Conservation (phyloP, 2,888 invertebrate genomes). For the Callosobruchus maculatus region DNA sequence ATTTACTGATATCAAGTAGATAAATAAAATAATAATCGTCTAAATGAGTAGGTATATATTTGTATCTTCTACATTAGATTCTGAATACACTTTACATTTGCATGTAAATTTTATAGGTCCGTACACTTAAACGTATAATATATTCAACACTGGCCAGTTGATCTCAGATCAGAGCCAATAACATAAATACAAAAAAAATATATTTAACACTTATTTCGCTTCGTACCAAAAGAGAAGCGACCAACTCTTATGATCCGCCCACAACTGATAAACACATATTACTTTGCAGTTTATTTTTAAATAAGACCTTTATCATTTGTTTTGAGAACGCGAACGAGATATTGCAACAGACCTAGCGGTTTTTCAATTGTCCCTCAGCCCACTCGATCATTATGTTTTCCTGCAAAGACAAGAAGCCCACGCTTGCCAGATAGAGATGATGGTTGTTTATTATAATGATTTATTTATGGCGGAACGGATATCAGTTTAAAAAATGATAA, state of each 20-base stretch:
- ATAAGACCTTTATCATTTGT: not conserved
- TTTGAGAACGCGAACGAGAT: not conserved
- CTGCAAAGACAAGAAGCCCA: not conserved
- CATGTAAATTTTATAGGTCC: not conserved
- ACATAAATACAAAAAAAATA: no score
- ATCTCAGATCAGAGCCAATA: no score
- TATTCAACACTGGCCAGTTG: no score
- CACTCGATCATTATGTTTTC: not conserved
- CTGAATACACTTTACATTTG: not conserved
- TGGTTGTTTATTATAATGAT: not conserved
- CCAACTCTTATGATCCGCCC: not conserved
- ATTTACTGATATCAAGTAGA: no score
- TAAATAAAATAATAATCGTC: no score
- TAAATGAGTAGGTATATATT: no score
- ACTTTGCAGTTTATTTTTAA: not conserved
- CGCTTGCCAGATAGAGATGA: not conserved
- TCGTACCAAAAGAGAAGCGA: not conserved
- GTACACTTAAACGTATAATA: no score
- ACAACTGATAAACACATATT: not conserved
- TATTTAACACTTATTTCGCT: not conserved
- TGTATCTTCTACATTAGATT: not conserved
- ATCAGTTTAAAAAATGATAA: not conserved
- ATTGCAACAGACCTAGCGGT: not conserved
- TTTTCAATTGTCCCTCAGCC: not conserved
- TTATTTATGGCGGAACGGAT: not conserved